Percentiles rank a stretch among this genome's conserved stretches.
These are phyloP conservation scores for Tetragonula carbonaria DNA, from an alignment of 2,888 invertebrate species.

Conservation along the genomic window DNA sequence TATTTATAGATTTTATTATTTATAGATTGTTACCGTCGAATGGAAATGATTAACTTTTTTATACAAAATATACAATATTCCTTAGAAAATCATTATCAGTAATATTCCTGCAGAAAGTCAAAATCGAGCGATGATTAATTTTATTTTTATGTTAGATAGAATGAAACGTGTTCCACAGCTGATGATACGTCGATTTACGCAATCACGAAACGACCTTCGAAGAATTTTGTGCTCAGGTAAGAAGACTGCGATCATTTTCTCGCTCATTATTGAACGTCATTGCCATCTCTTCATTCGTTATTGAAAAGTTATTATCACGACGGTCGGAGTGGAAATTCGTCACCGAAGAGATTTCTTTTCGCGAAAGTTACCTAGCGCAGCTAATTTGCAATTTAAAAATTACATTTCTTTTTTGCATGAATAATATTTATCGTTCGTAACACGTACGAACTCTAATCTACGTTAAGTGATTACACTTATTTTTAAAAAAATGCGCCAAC, in stretches of 20 bases:
- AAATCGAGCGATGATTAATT: neutral
- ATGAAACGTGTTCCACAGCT: constrained; percentile 19
- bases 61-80: neutral
- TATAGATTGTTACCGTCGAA: neutral
- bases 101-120: neutral
- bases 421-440: no score
- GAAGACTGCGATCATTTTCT: neutral
- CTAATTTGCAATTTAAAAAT: neutral
- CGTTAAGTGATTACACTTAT: neutral
- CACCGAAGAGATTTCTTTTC: neutral
- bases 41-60: neutral
- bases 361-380: neutral
- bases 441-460: no score
- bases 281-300: neutral
- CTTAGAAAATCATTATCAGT: neutral
- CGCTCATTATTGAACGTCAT: neutral
- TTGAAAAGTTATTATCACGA: neutral
- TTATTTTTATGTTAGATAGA: constrained; percentile 9
- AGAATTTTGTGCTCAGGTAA: constrained; percentile 43
- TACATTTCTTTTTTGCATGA: neutral
- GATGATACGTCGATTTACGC: constrained; percentile 9
- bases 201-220: neutral
- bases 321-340: neutral
- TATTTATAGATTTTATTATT: neutral
- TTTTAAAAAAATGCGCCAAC: neutral